Evolutionary conservation across 2,113 vertebrate genomes (phyloP), one percentile per base, ranked within the genome.

Genomic region (Trematocara macrostoma): DNA sequence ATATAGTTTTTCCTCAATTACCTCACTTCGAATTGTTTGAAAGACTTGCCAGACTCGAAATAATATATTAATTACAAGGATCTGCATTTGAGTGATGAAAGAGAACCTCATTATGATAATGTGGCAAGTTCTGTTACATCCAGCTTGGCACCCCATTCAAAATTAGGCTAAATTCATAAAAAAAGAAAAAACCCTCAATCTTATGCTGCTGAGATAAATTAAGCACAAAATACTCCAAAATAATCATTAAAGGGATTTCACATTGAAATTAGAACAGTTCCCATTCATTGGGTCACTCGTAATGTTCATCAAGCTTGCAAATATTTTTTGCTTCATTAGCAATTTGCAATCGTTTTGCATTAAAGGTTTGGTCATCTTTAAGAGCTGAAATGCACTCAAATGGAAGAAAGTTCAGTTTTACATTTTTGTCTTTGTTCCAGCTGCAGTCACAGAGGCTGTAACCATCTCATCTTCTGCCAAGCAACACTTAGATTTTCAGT

Each of bases 241-340:
- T 93, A 92, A 94, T 91, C 84, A 94, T 94, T 93, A 93, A 91
- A 93, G 71, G 95, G 84, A 95, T 91, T 95, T 91, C 83, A 90
- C 94, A 94, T 91, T 94, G 89, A 94, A 95, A 94, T 92, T 78
- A 78, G 57, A 88, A 90, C 69, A 87, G 85, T 84, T 90, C 79
- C 79, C 81, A 91, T 88, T 91, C 87, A 90, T 67, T 78, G 64
- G 89, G 90, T 93, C 93, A 91, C 87, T 88, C 89, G 69, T 84
- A 93, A 90, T 88, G 89, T 91, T 93, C 92, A 93, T 95, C 88
- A 89, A 74, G 88, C 90, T 91, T 86, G 23, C 88, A 91, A 87
- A 91, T 89, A 93, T 94, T 94, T 82, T 82, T 90, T 90, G 90
- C 92, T 93, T 95, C 85, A 84, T 86, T 85, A 79, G 91, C 89